phyloP scores from a whole-genome alignment of 2,797 vertebrate genomes.

The Cossypha heuglini region DNA sequence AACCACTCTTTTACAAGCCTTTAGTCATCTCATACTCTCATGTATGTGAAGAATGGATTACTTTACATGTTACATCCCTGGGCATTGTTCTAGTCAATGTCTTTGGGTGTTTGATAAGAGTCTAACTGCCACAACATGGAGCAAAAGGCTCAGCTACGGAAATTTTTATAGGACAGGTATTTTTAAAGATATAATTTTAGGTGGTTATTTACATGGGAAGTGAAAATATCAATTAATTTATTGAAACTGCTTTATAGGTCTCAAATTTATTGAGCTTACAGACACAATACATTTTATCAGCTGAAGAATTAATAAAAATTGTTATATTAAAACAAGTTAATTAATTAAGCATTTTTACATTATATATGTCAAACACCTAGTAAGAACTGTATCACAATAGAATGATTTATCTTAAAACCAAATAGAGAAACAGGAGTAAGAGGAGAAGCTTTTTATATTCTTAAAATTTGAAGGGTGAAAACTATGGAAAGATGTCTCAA shows the following conservation, averaged over 20 bases:
- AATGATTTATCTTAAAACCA: background rate
- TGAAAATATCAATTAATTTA: background rate
- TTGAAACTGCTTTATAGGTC: background rate
- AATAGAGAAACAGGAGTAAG: background rate
- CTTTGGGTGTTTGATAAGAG: background rate
- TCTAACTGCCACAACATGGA: rapidly evolving
- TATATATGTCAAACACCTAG: background rate
- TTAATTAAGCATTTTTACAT: background rate
- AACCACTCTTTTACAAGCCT: background rate
- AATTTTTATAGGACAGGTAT: background rate
- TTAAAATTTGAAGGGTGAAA: background rate
- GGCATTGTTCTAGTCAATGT: background rate
- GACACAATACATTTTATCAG: background rate
- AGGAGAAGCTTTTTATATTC: background rate
- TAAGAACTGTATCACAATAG: background rate
- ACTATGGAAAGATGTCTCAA: background rate
- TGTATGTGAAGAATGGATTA: background rate
- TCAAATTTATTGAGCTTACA: background rate
- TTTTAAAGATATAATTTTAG: background rate
- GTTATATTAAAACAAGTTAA: background rate
- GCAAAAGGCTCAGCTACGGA: background rate
- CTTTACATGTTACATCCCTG: background rate
- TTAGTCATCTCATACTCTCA: background rate
- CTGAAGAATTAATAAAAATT: background rate
- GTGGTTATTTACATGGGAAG: background rate